Conservation (phyloP, 1,140 invertebrate genomes). For the Chymomyza costata region DNA sequence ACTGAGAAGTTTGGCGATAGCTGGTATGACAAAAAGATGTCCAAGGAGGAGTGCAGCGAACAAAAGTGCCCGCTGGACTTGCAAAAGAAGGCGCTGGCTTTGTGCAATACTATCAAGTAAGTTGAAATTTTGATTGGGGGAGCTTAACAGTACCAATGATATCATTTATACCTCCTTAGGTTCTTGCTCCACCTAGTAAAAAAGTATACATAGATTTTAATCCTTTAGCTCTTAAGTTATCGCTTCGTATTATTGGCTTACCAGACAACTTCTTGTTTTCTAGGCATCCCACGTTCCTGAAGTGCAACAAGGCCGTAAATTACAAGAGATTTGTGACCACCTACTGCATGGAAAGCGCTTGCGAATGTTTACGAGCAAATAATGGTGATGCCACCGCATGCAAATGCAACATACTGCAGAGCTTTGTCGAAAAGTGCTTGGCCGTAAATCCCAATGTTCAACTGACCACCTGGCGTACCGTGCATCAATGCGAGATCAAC, state of each 20-base stretch:
- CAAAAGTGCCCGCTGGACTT: constrained; percentile 78
- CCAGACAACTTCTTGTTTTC: too few relatives aligned
- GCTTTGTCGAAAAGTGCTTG: constrained; percentile 84
- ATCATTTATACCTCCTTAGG: too few relatives aligned
- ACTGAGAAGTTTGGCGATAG: constrained; percentile 84
- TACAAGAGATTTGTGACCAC: constrained; percentile 82
- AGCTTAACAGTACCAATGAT: too few relatives aligned
- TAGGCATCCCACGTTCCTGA: constrained; percentile 78
- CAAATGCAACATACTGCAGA: constrained; percentile 81
- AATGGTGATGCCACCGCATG: constrained; percentile 78
- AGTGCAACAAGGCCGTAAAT: constrained; percentile 79
- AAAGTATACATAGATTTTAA: background rate
- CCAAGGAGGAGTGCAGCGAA: constrained; percentile 77
- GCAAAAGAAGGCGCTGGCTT: constrained; percentile 79
- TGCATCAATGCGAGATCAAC: constrained; percentile 77
- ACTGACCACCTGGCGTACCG: constrained; percentile 82
- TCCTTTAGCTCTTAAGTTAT: background rate
- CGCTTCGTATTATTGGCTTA: too few relatives aligned
- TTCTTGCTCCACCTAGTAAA: too few relatives aligned
- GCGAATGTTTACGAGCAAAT: constrained; percentile 79
- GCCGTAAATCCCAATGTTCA: constrained; percentile 79
- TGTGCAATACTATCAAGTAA: constrained; percentile 79
- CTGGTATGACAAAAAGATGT: constrained; percentile 80
- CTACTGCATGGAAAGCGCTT: constrained; percentile 83
- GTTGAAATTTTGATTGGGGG: too few relatives aligned